Conservation (phyloP, 2,888 invertebrate genomes). For the Horisme vitalbata region DNA sequence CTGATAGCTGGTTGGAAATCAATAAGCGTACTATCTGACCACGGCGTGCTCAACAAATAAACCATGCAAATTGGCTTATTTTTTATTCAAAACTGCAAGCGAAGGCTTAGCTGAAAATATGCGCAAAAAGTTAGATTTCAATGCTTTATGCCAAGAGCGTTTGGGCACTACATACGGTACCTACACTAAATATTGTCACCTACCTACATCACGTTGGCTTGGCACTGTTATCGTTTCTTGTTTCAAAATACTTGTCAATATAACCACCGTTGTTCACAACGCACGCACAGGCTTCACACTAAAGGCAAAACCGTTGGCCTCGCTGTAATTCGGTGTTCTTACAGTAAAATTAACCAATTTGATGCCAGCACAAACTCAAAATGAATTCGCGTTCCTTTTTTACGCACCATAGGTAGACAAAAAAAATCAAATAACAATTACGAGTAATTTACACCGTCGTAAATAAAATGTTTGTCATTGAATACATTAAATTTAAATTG, state of each 20-base stretch:
- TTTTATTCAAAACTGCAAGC: slow-evolving; percentile 42
- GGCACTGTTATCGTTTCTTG: too few species aligned
- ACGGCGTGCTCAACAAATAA: slow-evolving; percentile 42
- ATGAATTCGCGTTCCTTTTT: slow-evolving; percentile 3
- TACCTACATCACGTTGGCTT: too few species aligned
- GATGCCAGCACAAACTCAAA: too few species aligned
- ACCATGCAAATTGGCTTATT: slow-evolving; percentile 50
- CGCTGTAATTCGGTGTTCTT: too few species aligned
- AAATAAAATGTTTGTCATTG: slow-evolving; percentile 41
- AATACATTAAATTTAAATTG: slow-evolving; percentile 54
- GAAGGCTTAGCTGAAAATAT: neutral
- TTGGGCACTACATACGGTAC: too few species aligned
- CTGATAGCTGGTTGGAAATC: slow-evolving; percentile 39
- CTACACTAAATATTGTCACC: too few species aligned
- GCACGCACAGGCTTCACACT: too few species aligned
- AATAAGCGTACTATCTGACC: slow-evolving; percentile 43
- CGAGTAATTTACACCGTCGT: slow-evolving; percentile 5
- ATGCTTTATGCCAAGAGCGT: too few species aligned
- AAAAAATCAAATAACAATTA: slow-evolving; percentile 2
- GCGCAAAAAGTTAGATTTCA: neutral
- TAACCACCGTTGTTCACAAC: too few species aligned
- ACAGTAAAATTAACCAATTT: too few species aligned
- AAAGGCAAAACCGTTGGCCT: too few species aligned
- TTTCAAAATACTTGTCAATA: too few species aligned
- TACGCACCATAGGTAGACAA: neutral